phyloP scores from a whole-genome alignment of 2,888 invertebrate species.

The Tryphoninae sp. region DNA sequence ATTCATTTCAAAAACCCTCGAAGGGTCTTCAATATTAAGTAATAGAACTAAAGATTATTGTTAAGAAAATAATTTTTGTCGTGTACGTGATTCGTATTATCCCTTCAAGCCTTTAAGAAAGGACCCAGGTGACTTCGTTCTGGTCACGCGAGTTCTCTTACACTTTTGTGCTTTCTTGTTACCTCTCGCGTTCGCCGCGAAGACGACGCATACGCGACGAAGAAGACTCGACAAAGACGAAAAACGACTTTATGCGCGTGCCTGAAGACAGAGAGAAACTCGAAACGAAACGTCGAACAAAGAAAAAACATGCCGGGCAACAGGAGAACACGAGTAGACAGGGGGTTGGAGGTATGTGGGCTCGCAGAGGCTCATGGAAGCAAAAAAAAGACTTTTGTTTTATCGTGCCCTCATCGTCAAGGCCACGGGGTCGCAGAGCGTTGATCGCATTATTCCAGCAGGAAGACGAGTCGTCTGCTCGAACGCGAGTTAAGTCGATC shows the following conservation, averaged over 20 bases:
- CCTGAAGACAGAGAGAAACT: conserved; percentile 46
- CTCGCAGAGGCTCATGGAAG: conserved; percentile 8
- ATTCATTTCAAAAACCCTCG: too few relatives aligned
- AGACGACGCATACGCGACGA: conserved; percentile 35
- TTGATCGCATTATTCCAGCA: not conserved
- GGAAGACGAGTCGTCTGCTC: too few relatives aligned
- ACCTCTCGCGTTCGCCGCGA: conserved; percentile 40
- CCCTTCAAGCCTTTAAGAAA: not conserved
- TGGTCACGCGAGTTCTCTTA: conserved; percentile 5
- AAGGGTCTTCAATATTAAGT: too few relatives aligned
- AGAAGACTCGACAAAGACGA: conserved; percentile 27
- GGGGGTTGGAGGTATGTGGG: conserved; percentile 63
- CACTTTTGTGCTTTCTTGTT: conserved; percentile 35
- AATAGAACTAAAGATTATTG: not conserved
- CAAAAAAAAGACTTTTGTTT: conserved; percentile 35
- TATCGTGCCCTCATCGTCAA: conserved; percentile 59
- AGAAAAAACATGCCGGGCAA: conserved; percentile 79
- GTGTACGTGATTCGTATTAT: not conserved
- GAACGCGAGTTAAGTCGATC: too few relatives aligned
- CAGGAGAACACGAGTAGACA: conserved; percentile 76
- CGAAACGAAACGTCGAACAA: conserved; percentile 76
- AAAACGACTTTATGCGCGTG: conserved; percentile 9
- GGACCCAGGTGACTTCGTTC: not conserved
- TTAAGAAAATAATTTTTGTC: not conserved
- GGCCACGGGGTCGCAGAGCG: conserved; percentile 73